phyloP scores from a whole-genome alignment of 2,113 vertebrate genomes.

The Lasiurus cinereus region DNA sequence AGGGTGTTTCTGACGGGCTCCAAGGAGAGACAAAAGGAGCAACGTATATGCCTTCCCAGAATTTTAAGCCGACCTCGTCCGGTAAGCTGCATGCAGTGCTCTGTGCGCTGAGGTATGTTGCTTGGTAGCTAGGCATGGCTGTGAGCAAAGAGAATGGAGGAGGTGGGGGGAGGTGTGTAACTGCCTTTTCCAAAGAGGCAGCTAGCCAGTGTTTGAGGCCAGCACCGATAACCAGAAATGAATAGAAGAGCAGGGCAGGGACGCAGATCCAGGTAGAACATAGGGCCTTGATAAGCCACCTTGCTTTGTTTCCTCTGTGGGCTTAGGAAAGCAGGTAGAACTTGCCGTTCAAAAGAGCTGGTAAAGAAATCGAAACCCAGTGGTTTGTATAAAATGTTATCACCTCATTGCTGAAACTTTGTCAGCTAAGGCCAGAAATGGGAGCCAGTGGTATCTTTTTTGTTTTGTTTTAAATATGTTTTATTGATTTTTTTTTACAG shows the following conservation, averaged over 20 bases:
- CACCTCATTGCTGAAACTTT: slow-evolving; percentile 41
- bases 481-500: too few species aligned
- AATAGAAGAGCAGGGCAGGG: not conserved
- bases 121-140: slow-evolving; percentile 36
- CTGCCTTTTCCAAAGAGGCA: not conserved
- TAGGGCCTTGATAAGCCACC: not conserved
- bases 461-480: too few species aligned
- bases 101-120: slow-evolving; percentile 20
- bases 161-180: not conserved
- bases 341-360: slow-evolving; percentile 21
- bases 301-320: slow-evolving; percentile 38
- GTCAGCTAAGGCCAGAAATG: slow-evolving; percentile 9
- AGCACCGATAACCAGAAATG: not conserved
- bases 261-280: not conserved
- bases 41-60: slow-evolving; percentile 39
- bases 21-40: slow-evolving; percentile 45
- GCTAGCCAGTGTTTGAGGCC: not conserved
- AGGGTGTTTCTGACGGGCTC: slow-evolving; percentile 43
- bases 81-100: slow-evolving; percentile 45
- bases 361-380: slow-evolving; percentile 32
- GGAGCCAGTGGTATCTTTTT: not conserved
- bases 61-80: slow-evolving; percentile 59
- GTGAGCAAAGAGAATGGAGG: slow-evolving; percentile 44
- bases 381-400: slow-evolving; percentile 36
- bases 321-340: slow-evolving; percentile 49